Base-by-base conservation (phyloP, 2,113 vertebrate species). In the Psammodynastes pulverulentus region DNA sequence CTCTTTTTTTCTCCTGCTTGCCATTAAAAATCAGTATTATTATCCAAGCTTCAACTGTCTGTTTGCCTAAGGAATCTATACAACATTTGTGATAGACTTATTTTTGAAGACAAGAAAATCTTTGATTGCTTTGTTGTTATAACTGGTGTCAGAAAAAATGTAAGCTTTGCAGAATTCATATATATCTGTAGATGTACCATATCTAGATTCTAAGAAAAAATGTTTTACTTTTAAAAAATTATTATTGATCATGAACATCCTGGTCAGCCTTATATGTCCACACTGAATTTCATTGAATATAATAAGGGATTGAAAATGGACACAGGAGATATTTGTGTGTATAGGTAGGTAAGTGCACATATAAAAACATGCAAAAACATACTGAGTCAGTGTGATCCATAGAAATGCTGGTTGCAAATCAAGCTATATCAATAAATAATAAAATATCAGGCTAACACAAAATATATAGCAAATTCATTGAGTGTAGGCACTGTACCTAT, bases 1-100 rank as follows among this genome's bases (percentile, higher is more conserved):
- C 29, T 1, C 58, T 17, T 3, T 8, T 92, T 95, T 92, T 86
- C 29, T 89, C 79, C 89, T 95, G 87, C 9, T 15, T 72, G 88
- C 89, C 86, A 91, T 91, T 23, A 91, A 58, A 58, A 86, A 23
- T 91, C 34, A 90, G 46, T 48, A 48, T 39, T 4, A 39, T 58
- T 15, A 15, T 39, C 46, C n/a, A 72, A 17, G 6, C 29, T 86
- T 58, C 34, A 84, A 34, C 21, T 43, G 9, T 24, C 85, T n/a
- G 3, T 24, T 72, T 79, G 34, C 34, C 48, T 53, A 34, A 39
- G 72, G 34, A 87, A 52, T 9, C 23, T 91, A 9, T 24, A 72
- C 12, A 52, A 87, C 23, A 3, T 29, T 87, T 21, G 8, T 46
- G 48, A 21, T 39, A 52, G 46, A 26, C 6, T 23, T 87, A 13